These are phyloP conservation scores for Eulemur albifrons DNA, from an alignment of 2,797 vertebrate species.

Conservation along the genomic window DNA sequence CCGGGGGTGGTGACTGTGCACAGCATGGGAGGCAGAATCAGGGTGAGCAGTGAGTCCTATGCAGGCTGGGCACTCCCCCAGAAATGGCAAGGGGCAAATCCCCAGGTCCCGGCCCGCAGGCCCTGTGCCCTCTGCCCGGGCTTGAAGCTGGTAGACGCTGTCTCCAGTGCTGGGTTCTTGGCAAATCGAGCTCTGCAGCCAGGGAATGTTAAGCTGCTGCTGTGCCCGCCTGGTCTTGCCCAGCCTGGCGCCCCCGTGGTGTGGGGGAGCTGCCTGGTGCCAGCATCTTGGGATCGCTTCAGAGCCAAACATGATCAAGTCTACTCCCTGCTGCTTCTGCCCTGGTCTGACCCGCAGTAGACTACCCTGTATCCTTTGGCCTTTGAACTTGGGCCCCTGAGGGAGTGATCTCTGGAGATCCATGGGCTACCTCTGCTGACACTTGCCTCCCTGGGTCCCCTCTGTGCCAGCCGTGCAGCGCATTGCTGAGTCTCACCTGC, in stretches of 20 bases:
- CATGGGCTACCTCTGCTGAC: neutral
- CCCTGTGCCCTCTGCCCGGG: neutral
- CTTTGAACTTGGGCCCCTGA: neutral
- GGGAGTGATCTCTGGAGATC: neutral
- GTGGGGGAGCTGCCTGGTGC: neutral
- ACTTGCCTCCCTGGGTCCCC: neutral
- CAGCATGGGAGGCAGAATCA: neutral
- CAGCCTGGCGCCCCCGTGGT: neutral
- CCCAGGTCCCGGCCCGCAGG: neutral
- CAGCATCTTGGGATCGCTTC: constrained; percentile 5
- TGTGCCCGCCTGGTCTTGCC: constrained; percentile 60
- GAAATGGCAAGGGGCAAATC: neutral
- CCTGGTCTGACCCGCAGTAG: neutral
- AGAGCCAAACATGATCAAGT: neutral
- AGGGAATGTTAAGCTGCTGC: constrained; percentile 51
- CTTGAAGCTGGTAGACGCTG: neutral
- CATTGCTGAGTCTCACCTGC: constrained; percentile 96
- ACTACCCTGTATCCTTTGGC: neutral
- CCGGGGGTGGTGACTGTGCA: neutral
- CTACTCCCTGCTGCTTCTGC: neutral
- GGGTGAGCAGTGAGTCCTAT: neutral
- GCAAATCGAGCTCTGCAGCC: neutral
- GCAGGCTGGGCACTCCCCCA: neutral
- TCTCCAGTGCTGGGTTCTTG: neutral
- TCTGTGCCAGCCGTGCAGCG: constrained; percentile 92